Conservation (phyloP, 2,797 vertebrate genomes). For the Staurois parvus region DNA sequence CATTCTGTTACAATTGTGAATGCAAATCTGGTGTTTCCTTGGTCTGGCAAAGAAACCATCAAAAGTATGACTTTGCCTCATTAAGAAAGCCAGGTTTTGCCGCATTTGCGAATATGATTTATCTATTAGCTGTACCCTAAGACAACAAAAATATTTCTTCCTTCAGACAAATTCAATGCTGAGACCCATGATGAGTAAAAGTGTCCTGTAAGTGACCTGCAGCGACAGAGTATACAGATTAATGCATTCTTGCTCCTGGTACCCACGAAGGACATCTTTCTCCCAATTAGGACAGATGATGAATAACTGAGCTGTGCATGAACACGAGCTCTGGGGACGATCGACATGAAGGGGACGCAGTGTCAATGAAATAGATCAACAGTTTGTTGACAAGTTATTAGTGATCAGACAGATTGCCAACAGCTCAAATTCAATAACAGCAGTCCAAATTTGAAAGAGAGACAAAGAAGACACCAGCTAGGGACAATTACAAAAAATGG, state of each 20-base stretch:
- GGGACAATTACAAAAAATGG: slow-evolving; percentile 20
- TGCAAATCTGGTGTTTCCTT: too few species aligned
- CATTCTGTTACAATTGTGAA: too few species aligned
- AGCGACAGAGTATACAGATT: background rate
- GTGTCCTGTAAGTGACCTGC: background rate
- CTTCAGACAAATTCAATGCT: background rate
- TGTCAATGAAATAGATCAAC: slow-evolving; percentile 46
- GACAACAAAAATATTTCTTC: background rate
- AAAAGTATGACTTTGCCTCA: too few species aligned
- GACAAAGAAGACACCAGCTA: slow-evolving; percentile 3
- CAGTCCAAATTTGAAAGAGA: background rate
- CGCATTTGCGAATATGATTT: too few species aligned
- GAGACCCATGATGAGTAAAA: background rate
- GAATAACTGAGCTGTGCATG: slow-evolving; percentile 50
- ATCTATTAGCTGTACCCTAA: background rate
- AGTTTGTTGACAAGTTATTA: slow-evolving; percentile 41
- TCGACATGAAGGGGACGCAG: slow-evolving; percentile 28
- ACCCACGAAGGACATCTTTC: slow-evolving; percentile 18
- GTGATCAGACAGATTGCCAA: slow-evolving; percentile 31
- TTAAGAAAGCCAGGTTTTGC: too few species aligned
- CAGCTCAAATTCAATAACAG: slow-evolving; percentile 13
- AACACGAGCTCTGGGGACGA: slow-evolving; percentile 29
- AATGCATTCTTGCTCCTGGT: background rate
- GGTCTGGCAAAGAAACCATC: too few species aligned
- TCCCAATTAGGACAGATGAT: slow-evolving; percentile 53